phyloP scores from a whole-genome alignment of 2,888 invertebrate species.

The Ptilodon capucinus region DNA sequence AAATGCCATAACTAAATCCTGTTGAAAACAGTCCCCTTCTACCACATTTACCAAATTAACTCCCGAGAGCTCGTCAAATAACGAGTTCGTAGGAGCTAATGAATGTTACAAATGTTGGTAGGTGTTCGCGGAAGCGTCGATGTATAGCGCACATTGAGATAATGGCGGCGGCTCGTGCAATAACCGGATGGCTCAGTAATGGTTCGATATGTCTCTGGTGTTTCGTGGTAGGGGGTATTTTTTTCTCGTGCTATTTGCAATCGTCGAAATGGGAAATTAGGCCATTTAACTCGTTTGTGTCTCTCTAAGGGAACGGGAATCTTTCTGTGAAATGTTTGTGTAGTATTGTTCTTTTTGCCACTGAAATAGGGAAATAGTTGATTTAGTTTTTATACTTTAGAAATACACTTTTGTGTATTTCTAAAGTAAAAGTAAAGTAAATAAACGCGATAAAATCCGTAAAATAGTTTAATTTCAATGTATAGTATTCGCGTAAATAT shows the following conservation, averaged over 20 bases:
- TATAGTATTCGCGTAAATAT: too few relatives aligned
- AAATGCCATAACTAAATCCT: constrained; percentile 18
- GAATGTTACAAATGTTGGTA: constrained; percentile 53
- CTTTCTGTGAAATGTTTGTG: too few relatives aligned
- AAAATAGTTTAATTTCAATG: too few relatives aligned
- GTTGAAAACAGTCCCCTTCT: constrained; percentile 34
- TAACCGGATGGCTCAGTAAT: constrained; percentile 50
- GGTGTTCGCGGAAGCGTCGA: constrained; percentile 50
- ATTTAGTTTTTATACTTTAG: too few relatives aligned
- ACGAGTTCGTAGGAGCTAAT: constrained; percentile 55
- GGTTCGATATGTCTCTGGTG: constrained; percentile 30
- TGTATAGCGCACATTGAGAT: constrained; percentile 59
- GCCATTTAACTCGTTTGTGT: background rate
- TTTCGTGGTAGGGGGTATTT: background rate
- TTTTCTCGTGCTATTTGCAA: background rate
- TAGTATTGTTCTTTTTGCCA: too few relatives aligned
- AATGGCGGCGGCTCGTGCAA: constrained; percentile 49
- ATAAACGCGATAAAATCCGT: too few relatives aligned
- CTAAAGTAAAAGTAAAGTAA: too few relatives aligned
- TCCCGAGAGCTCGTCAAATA: constrained; percentile 41
- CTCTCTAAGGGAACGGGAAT: too few relatives aligned
- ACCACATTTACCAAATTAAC: constrained; percentile 30
- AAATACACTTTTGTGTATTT: too few relatives aligned
- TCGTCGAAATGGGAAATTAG: background rate
- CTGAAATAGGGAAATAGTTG: too few relatives aligned